phyloP scores from a whole-genome alignment of 2,113 vertebrate species.

The Nycticorax nycticorax region DNA sequence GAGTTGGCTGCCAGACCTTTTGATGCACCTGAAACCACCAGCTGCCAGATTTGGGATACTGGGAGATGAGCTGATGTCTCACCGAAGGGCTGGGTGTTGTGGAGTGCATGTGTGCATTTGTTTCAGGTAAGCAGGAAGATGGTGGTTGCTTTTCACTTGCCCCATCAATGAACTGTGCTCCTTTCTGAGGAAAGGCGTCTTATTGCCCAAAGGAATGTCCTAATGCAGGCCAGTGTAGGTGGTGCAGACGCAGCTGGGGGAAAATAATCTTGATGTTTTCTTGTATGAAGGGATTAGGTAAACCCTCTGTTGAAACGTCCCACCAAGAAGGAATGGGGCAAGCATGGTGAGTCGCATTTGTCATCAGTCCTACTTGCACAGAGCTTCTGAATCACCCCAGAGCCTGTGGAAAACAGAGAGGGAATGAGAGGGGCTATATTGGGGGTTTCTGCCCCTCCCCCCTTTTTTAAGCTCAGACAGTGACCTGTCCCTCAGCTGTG shows the following conservation, averaged over 20 bases:
- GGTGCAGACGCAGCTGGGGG: background rate
- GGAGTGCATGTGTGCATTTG: background rate
- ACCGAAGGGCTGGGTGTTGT: background rate
- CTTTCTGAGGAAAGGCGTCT: background rate
- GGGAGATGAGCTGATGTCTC: background rate
- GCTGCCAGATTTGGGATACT: background rate
- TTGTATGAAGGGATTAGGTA: background rate
- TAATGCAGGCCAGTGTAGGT: background rate
- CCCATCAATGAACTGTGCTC: background rate
- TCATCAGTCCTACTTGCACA: background rate
- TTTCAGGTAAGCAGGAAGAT: background rate
- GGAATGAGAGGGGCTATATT: background rate
- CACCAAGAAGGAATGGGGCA: background rate
- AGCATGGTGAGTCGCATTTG: background rate
- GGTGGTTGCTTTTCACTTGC: background rate
- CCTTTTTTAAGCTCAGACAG: background rate
- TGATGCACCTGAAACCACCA: background rate
- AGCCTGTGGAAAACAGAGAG: background rate
- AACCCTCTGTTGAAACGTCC: background rate
- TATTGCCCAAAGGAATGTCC: background rate
- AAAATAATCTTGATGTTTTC: background rate
- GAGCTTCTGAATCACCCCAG: background rate
- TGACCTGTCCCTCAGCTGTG: background rate
- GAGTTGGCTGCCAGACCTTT: background rate
- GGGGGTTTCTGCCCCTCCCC: accelerated